Percentiles rank a stretch among this genome's conserved stretches.
phyloP scores from a whole-genome alignment of 2,888 invertebrate genomes.

The Pegoplata infirma region DNA sequence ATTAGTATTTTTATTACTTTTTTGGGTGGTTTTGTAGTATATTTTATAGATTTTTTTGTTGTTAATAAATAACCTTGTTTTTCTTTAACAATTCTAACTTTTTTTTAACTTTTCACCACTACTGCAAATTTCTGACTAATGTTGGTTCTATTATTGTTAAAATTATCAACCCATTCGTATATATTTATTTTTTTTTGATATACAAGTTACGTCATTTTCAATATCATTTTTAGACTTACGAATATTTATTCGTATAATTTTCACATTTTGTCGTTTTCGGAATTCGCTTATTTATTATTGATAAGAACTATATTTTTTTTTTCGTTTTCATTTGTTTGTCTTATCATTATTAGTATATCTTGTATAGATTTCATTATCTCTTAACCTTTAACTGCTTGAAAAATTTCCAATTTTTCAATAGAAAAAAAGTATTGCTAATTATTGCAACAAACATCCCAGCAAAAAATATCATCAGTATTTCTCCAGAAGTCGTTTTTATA shows the following conservation, averaged over 20 bases:
- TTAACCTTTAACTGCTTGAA: not conserved
- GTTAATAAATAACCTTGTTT: not conserved
- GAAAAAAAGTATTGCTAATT: too few relatives aligned
- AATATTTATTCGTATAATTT: conserved; percentile 13
- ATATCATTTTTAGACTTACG: not conserved
- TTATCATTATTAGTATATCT: conserved; percentile 26
- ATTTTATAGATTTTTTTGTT: not conserved
- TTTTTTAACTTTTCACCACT: conserved; percentile 32
- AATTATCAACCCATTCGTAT: conserved; percentile 29
- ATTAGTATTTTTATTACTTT: not conserved
- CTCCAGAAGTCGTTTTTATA: too few relatives aligned
- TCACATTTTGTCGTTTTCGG: conserved; percentile 23
- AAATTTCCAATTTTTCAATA: too few relatives aligned
- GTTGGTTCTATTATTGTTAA: conserved; percentile 17
- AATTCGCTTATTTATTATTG: conserved; percentile 41
- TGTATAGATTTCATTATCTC: conserved; percentile 38
- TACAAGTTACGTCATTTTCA: conserved; percentile 52
- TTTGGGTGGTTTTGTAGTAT: not conserved
- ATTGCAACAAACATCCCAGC: too few relatives aligned
- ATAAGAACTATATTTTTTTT: conserved; percentile 50
- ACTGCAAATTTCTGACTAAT: conserved; percentile 53
- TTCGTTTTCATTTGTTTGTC: conserved; percentile 1
- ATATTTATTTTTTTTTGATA: conserved; percentile 19
- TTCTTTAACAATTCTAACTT: not conserved
- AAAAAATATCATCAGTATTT: too few relatives aligned